phyloP scores from a whole-genome alignment of 2,888 invertebrate genomes.

The Euzophera pinguis region DNA sequence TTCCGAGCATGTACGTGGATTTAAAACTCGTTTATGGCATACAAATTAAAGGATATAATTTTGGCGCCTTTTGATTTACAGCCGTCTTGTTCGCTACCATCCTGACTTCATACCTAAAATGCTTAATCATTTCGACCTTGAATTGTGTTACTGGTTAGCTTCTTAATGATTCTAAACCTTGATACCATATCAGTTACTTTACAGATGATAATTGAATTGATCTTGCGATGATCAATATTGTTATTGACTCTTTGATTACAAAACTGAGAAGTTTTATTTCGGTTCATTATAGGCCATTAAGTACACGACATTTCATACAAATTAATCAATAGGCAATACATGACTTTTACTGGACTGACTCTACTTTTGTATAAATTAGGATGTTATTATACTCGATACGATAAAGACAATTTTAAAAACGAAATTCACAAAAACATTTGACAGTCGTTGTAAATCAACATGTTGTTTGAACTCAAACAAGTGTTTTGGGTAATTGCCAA shows the following conservation, averaged over 20 bases:
- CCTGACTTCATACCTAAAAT: conserved; percentile 5
- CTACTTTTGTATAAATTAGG: no score
- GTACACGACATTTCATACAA: no score
- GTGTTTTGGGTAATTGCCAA: conserved; percentile 6
- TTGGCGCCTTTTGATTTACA: conserved; percentile 43
- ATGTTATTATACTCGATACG: no score
- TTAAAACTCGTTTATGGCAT: conserved; percentile 27
- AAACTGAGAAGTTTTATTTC: no score
- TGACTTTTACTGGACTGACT: no score
- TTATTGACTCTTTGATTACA: no score
- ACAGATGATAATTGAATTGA: no score
- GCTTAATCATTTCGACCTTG: conserved; percentile 9
- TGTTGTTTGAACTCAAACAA: conserved; percentile 3
- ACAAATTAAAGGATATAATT: conserved; percentile 36
- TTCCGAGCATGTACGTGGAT: conserved; percentile 44
- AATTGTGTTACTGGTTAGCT: background rate
- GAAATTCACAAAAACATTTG: background rate
- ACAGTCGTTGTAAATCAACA: background rate
- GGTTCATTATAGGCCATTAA: no score
- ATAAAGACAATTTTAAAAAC: background rate
- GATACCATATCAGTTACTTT: background rate
- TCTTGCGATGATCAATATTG: no score
- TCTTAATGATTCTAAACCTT: background rate
- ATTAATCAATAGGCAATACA: no score
- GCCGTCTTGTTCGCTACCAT: background rate